Base-by-base conservation (phyloP, 2,888 invertebrate species). In the Campoletis raptor region DNA sequence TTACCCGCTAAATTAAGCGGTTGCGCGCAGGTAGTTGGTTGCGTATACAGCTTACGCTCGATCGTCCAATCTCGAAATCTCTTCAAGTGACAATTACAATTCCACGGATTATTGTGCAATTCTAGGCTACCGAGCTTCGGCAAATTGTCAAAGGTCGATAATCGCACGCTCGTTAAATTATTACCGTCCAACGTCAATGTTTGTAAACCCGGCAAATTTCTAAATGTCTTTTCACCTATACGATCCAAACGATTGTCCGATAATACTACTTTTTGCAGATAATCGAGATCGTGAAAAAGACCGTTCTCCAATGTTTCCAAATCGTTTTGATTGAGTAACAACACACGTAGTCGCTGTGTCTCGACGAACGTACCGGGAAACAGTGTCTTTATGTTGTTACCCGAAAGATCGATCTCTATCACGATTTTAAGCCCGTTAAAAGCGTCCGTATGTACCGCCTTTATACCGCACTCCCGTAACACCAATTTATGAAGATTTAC, bases 31-130 rank as follows among this genome's bases (percentile, higher is more conserved):
- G 96, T 95, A 52, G 98, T 97, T 1, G 97, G 96, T 30, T 96
- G 95, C 0, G 97, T 97, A 90, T 97, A 97, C 24, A 98, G 95
- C 78, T 97, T 97, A 86, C 96, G 96, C 84, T 96, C 95, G 12
- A 97, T 96, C 18, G 96, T 96, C 96, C 97, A 98, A 91, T 97
- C 96, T 69, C 98, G 96, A 89, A 98, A 97, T 24, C 96, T 96
- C 91, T 97, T 96, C 79, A 98, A 95, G 87, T 97, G 96, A 92
- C 98, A 98, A 92, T 98, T 98, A 92, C 98, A 98, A 85, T 97
- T 96, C 98, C 98, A 98, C 0, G 97, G 97, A 93, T 98, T 98
- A 86, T 97, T 96, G 88, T 96, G 96, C 0, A 98, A 95, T 80
- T 97, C 97, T 66, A 98, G 95, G 90, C 97, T 97, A 40, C 96